Percentiles rank a stretch among this genome's conserved stretches.
Evolutionary conservation across 2,888 invertebrate genomes (phyloP).

Genomic region (Aquatica leii): DNA sequence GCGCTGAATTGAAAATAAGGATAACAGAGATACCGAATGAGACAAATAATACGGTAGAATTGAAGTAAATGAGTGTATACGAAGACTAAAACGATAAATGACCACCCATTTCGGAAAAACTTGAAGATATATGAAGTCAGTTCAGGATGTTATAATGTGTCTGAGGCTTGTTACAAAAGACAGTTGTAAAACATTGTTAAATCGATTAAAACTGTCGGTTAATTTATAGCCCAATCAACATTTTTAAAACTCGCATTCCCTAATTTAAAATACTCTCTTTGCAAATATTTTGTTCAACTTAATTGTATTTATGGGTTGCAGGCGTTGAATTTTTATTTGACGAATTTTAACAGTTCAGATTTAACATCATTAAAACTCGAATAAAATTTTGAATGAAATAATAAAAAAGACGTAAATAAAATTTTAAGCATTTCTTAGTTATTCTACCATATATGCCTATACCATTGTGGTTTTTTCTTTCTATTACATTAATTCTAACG

Average conservation of each 20-base stretch:
- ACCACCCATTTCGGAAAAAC: conserved; percentile 49
- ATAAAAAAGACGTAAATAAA: too few relatives aligned
- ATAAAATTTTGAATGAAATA: too few relatives aligned
- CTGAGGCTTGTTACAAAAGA: conserved; percentile 42
- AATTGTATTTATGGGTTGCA: conserved; percentile 36
- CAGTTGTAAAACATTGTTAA: conserved; percentile 51
- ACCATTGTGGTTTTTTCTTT: too few relatives aligned
- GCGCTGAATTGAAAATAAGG: conserved; percentile 17
- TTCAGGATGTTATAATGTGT: conserved; percentile 42
- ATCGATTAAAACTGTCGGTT: conserved; percentile 47
- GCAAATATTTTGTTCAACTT: conserved; percentile 38
- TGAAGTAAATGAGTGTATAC: conserved; percentile 46
- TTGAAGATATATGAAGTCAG: conserved; percentile 37
- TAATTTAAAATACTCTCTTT: conserved; percentile 49
- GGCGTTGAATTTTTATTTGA: conserved; percentile 16
- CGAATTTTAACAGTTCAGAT: conserved; percentile 3
- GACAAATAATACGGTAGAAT: conserved; percentile 42
- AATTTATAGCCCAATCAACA: conserved; percentile 56
- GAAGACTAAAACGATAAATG: conserved; percentile 46
- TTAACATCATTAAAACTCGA: too few relatives aligned
- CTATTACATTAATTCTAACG: too few relatives aligned
- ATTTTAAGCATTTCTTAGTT: too few relatives aligned
- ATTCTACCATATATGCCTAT: too few relatives aligned
- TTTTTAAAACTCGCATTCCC: conserved; percentile 47
- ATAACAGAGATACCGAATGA: conserved; percentile 26